These are phyloP conservation scores for Pterobdella sp. DNA, from an alignment of 2,888 invertebrate species.

Conservation along the genomic window DNA sequence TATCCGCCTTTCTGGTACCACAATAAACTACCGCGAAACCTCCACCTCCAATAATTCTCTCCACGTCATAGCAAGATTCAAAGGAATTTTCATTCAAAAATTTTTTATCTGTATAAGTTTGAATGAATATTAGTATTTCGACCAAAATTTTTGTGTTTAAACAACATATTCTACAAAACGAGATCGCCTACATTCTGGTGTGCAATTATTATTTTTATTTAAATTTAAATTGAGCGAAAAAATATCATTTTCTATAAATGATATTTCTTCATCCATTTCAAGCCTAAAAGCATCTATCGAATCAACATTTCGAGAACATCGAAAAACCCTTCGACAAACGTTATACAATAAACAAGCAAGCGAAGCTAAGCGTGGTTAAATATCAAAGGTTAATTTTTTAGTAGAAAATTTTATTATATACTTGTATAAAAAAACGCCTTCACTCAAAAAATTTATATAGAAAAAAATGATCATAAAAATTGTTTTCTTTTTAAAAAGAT, in stretches of 20 bases:
- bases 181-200: neutral
- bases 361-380: neutral
- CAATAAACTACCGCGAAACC: neutral
- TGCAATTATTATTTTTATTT: neutral
- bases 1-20: neutral
- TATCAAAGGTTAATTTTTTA: slow-evolving; percentile 5
- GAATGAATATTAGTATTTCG: too few species aligned
- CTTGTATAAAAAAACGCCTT: too few species aligned
- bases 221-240: slow-evolving; percentile 3
- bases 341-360: neutral
- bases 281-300: neutral
- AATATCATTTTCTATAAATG: slow-evolving; percentile 4
- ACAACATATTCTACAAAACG: neutral
- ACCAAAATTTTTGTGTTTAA: neutral
- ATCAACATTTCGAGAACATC: neutral
- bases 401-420: too few species aligned
- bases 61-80: slow-evolving; percentile 8
- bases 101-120: neutral
- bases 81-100: neutral
- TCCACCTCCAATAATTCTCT: slow-evolving; percentile 7
- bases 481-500: too few species aligned
- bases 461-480: too few species aligned
- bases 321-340: neutral
- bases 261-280: neutral
- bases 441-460: too few species aligned